Conservation (phyloP, 2,888 invertebrate genomes). For the Colostygia pectinataria region DNA sequence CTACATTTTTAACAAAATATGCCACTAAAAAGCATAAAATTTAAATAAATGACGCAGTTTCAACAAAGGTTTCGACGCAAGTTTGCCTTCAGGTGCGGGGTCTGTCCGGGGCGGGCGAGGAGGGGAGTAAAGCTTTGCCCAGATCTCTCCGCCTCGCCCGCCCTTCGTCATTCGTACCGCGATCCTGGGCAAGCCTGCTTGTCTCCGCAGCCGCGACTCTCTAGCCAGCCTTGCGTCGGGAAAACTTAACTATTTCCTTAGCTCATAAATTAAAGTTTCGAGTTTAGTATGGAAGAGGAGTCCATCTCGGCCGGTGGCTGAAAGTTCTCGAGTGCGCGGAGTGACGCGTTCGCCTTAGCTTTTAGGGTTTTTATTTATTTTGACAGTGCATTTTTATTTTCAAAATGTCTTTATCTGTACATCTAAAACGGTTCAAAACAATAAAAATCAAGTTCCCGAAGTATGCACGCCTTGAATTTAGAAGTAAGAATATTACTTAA, state of each 20-base stretch:
- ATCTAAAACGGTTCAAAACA: slow-evolving; percentile 86
- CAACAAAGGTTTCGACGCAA: slow-evolving; percentile 21
- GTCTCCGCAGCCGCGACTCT: slow-evolving; percentile 16
- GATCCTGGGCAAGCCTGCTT: slow-evolving; percentile 30
- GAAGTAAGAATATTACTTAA: slow-evolving; percentile 86
- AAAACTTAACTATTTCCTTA: slow-evolving; percentile 29
- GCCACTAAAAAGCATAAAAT: too few relatives aligned
- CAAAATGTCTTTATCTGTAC: slow-evolving; percentile 87
- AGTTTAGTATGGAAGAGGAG: slow-evolving; percentile 4
- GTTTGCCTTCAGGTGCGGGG: slow-evolving; percentile 18
- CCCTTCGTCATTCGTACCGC: slow-evolving; percentile 48
- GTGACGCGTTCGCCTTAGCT: not conserved
- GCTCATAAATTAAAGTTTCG: slow-evolving; percentile 4
- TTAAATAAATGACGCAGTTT: slow-evolving; percentile 10
- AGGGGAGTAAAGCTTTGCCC: slow-evolving; percentile 49
- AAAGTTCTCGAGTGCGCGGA: not conserved
- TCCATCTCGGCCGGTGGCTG: slow-evolving; percentile 3
- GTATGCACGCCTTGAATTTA: slow-evolving; percentile 87
- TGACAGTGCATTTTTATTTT: slow-evolving; percentile 9
- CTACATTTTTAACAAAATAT: too few relatives aligned
- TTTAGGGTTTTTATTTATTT: not conserved
- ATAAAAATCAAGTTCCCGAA: slow-evolving; percentile 87
- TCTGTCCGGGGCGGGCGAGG: slow-evolving; percentile 19
- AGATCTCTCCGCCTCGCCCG: slow-evolving; percentile 47
- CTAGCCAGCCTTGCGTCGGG: slow-evolving; percentile 30